phyloP scores from a whole-genome alignment of 2,113 vertebrate species.

The Edolisoma coerulescens region DNA sequence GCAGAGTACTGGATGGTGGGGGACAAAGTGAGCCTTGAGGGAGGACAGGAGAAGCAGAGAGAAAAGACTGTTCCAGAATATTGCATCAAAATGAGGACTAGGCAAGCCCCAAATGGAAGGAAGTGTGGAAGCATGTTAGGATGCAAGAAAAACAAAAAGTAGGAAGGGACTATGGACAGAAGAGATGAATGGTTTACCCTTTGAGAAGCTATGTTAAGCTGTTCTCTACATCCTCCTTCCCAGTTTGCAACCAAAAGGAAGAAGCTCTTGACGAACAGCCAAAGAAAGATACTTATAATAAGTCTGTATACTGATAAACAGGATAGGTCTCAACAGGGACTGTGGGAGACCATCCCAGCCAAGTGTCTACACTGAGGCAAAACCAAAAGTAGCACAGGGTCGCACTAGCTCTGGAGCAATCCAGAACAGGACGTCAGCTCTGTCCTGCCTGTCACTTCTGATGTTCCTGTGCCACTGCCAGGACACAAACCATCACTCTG shows the following conservation, averaged over 20 bases:
- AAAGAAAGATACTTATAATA: not conserved
- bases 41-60: not conserved
- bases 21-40: not conserved
- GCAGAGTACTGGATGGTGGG: not conserved
- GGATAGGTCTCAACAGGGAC: not conserved
- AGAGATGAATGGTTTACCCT: not conserved
- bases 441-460: not conserved
- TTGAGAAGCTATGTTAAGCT: not conserved
- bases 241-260: not conserved
- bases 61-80: not conserved
- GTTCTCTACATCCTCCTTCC: slow-evolving; percentile 2
- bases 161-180: not conserved
- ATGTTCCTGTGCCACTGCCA: not conserved
- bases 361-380: not conserved
- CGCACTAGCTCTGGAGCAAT: not conserved
- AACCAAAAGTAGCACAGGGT: not conserved
- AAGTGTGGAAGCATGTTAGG: not conserved
- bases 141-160: not conserved
- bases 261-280: not conserved
- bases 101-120: not conserved
- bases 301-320: not conserved
- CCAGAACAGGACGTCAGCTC: not conserved
- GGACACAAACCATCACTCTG: not conserved
- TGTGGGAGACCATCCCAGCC: not conserved
- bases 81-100: not conserved